phyloP scores from a whole-genome alignment of 2,888 invertebrate genomes.

The Papilio protenor region DNA sequence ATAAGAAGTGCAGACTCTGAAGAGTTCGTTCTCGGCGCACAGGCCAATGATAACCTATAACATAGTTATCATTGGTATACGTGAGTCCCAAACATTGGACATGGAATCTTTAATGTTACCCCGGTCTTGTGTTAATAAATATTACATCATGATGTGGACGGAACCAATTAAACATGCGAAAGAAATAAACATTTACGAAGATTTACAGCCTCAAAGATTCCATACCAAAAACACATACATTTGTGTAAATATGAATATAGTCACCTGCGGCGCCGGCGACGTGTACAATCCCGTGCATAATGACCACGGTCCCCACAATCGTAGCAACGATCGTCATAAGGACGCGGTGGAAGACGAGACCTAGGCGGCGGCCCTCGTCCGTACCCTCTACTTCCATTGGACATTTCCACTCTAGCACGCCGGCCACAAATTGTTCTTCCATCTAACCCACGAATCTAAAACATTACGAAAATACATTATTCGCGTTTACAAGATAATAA shows the following conservation, averaged over 20 bases:
- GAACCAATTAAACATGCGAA: background rate
- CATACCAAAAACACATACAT: conserved; percentile 57
- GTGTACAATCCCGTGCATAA: conserved; percentile 95
- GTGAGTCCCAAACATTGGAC: conserved; percentile 68
- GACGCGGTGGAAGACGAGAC: conserved; percentile 88
- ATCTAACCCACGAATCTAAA: conserved; percentile 85
- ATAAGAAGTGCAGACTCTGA: conserved; percentile 84
- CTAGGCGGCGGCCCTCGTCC: conserved; percentile 85
- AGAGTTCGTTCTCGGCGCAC: conserved; percentile 83
- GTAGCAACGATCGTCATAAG: conserved; percentile 96
- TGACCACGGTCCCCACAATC: conserved; percentile 97
- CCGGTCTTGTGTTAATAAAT: conserved; percentile 25
- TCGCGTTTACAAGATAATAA: background rate
- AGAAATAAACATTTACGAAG: conserved; percentile 26
- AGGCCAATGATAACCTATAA: conserved; percentile 85
- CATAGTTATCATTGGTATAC: conserved; percentile 85
- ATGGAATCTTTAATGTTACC: conserved; percentile 69
- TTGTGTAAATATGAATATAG: conserved; percentile 43
- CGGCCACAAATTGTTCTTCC: conserved; percentile 94
- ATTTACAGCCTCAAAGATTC: conserved; percentile 61
- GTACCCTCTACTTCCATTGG: conserved; percentile 90
- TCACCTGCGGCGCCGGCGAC: conserved; percentile 86
- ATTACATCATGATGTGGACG: conserved; percentile 1
- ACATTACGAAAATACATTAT: conserved; percentile 3
- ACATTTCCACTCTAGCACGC: conserved; percentile 95